Percentiles rank a stretch among this genome's conserved stretches.
Evolutionary conservation across 2,113 vertebrate species (phyloP).

Genomic region (Formicarius rufipectus): DNA sequence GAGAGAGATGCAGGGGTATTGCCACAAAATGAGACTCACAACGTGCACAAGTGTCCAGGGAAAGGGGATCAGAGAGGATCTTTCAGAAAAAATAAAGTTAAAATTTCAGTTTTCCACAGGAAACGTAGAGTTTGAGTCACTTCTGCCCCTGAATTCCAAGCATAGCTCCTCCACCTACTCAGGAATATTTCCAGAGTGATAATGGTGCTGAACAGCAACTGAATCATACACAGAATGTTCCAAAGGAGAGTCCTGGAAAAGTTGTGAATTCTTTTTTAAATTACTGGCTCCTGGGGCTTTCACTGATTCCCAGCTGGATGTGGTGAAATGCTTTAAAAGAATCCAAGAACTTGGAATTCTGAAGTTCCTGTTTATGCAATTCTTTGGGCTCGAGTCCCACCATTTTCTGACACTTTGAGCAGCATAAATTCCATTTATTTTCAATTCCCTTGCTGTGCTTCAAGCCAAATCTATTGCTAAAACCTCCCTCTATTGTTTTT

Average conservation of each 20-base stretch:
- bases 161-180: slow-evolving; percentile 45
- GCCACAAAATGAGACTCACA: neutral
- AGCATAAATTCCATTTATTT: neutral
- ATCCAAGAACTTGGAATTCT: neutral
- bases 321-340: neutral
- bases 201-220: neutral
- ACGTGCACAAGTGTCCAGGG: neutral
- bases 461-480: neutral
- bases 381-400: neutral
- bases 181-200: slow-evolving; percentile 44
- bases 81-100: no score
- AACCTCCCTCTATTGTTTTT: neutral
- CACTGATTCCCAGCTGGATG: neutral
- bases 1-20: neutral
- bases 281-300: neutral
- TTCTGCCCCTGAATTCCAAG: slow-evolving; percentile 42
- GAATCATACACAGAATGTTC: neutral
- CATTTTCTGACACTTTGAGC: neutral
- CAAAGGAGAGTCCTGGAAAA: neutral
- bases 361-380: neutral
- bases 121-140: slow-evolving; percentile 18
- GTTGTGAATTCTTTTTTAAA: neutral
- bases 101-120: neutral
- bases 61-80: neutral
- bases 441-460: neutral